Base-by-base conservation (phyloP, 2,797 vertebrate genomes). In the Cirrhinus mrigala region DNA sequence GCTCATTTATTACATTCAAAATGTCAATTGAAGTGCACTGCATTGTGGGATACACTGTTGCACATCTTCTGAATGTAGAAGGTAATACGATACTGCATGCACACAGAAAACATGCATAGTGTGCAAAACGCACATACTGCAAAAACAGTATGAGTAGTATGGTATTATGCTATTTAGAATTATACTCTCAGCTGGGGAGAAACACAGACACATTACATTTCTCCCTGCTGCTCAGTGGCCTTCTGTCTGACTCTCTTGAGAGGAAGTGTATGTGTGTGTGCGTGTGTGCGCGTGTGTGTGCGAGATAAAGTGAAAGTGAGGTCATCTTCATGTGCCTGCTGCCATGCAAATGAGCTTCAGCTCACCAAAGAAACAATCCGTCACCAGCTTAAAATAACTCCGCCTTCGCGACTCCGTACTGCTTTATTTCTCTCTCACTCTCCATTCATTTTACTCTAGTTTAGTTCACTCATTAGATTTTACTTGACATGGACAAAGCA, bases 221-320 rank as follows among this genome's bases (percentile, higher is more conserved):
- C 46, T 60, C 20, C 66, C 48, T 52, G 40, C 60, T 74, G 60
- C 60, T 79, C 80, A 50, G 44, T 62, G 64, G 56, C 68, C 46
- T 64, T 77, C 80, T 83, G 71, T 68, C n/a, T 82, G 79, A 62
- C 37, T 73, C 27, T 86, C 20, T 24, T 12, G 64, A 37, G 54
- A 48, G 62, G n/a, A n/a, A n/a, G n/a, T n/a, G 60, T 56, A 12
- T 83, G 66, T 82, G 29, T 60, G 66, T 44, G 85, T 64, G 60
- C 56, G 66, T 68, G 74, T 24, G 40, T 77, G 79, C 77, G 85
- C 84, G 81, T 58, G 77, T 71, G 68, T 76, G 52, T 76, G 52
- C 66, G 27, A 58, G 62, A 37, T 81, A 58, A 15, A 56, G 37
- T 0, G 6, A 66, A 33, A 76, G 48, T 84, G 82, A 81, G 44